These are phyloP conservation scores for Amniataba percoides DNA, from an alignment of 2,797 vertebrate genomes.

Conservation along the genomic window DNA sequence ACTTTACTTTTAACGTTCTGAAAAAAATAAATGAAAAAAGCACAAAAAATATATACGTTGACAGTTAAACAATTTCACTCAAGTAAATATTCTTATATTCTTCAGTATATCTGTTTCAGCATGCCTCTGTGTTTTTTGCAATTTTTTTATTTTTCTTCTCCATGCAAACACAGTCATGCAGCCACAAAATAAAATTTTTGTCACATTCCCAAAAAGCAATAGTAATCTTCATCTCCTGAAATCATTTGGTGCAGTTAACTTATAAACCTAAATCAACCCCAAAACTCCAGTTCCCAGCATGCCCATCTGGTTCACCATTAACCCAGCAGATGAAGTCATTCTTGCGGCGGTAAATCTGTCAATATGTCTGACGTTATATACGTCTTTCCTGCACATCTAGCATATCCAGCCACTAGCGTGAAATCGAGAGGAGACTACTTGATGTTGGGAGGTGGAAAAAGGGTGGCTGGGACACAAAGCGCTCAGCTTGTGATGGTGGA, in stretches of 20 bases:
- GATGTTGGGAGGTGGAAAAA: constrained; percentile 42
- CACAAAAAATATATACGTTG: neutral
- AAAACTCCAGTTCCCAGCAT: constrained; percentile 39
- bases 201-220: neutral
- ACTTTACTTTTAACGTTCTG: too few relatives aligned
- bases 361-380: constrained; percentile 60
- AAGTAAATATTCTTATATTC: neutral
- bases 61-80: neutral
- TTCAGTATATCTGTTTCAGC: neutral
- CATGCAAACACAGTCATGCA: neutral
- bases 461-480: neutral
- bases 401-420: constrained; percentile 65
- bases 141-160: neutral
- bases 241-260: neutral
- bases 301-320: constrained; percentile 52
- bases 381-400: constrained; percentile 48
- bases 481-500: neutral
- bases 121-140: neutral
- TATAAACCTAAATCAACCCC: neutral
- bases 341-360: constrained; percentile 72
- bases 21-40: neutral
- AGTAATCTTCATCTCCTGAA: neutral
- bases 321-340: constrained; percentile 52
- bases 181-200: neutral
- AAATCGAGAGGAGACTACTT: constrained; percentile 70